A percentile compares a stretch with the other conserved stretches of the same genome.
phyloP scores from a whole-genome alignment of 2,888 invertebrate species.

The Thymelicus sylvestris region DNA sequence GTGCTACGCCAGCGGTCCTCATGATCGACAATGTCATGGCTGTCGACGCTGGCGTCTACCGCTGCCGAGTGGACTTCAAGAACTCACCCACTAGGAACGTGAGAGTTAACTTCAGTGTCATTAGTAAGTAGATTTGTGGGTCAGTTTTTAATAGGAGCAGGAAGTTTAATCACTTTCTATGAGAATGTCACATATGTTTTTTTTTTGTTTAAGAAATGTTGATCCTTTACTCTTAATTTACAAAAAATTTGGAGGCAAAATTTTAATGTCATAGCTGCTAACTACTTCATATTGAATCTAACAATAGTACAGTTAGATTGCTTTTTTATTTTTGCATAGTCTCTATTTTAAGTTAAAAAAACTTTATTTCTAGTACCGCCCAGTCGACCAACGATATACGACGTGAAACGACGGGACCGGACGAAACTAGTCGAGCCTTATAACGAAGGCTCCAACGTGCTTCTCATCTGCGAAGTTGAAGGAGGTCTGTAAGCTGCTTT shows the following conservation, averaged over 20 bases:
- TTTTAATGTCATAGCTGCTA: too few species aligned
- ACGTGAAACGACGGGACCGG: conserved; percentile 90
- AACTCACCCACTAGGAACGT: conserved; percentile 95
- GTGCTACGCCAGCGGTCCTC: conserved; percentile 90
- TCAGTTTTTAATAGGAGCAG: too few species aligned
- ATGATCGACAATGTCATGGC: conserved; percentile 90
- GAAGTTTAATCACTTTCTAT: too few species aligned
- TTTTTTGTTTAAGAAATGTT: too few species aligned
- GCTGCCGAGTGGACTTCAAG: conserved; percentile 96
- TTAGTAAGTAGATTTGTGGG: conserved; percentile 88
- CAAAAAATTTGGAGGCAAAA: too few species aligned
- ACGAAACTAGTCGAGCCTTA: conserved; percentile 91
- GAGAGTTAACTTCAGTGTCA: conserved; percentile 95
- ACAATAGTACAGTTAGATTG: too few species aligned
- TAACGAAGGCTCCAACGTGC: conserved; percentile 93
- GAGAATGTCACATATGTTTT: too few species aligned
- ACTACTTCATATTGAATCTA: too few species aligned
- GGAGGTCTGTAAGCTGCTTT: conserved; percentile 85
- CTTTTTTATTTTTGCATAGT: too few species aligned
- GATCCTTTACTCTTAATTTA: too few species aligned
- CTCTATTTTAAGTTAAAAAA: not conserved
- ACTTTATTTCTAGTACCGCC: conserved; percentile 89
- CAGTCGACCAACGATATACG: conserved; percentile 92
- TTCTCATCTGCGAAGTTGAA: conserved; percentile 92
- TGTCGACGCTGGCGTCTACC: conserved; percentile 92